These are phyloP conservation scores for Subacronicta megacephala DNA, from an alignment of 2,888 invertebrate genomes.

Conservation along the genomic window DNA sequence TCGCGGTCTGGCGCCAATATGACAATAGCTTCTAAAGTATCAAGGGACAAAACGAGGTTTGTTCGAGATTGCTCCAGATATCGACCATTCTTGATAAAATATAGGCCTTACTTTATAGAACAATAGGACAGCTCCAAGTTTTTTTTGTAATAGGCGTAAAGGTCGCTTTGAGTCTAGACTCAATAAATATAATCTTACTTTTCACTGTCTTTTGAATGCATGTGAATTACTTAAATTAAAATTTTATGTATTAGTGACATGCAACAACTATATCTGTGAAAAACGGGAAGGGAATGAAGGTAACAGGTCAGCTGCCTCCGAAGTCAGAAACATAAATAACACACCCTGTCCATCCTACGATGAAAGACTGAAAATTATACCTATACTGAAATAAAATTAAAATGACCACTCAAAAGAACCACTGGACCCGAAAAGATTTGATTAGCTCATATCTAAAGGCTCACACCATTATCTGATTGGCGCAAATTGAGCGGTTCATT, in stretches of 20 bases:
- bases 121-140: not conserved
- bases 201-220: no score
- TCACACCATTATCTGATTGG: conserved; percentile 43
- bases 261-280: no score
- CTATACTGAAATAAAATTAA: not conserved
- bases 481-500: conserved; percentile 32
- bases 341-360: no score
- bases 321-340: no score
- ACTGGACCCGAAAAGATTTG: conserved; percentile 17
- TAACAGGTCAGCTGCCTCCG: no score
- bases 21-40: conserved; percentile 3
- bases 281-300: no score
- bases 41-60: conserved; percentile 4
- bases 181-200: no score
- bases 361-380: no score
- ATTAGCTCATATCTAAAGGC: conserved; percentile 23
- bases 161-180: no score
- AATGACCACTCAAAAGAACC: conserved; percentile 6
- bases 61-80: conserved; percentile 2
- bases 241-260: no score
- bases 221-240: no score
- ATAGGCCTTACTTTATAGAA: not conserved
- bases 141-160: not conserved
- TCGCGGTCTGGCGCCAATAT: not conserved
- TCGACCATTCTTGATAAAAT: conserved; percentile 7